Evolutionary conservation across 2,113 vertebrate genomes (phyloP).

Genomic region (Sinocyclocheilus anshuiensis): DNA sequence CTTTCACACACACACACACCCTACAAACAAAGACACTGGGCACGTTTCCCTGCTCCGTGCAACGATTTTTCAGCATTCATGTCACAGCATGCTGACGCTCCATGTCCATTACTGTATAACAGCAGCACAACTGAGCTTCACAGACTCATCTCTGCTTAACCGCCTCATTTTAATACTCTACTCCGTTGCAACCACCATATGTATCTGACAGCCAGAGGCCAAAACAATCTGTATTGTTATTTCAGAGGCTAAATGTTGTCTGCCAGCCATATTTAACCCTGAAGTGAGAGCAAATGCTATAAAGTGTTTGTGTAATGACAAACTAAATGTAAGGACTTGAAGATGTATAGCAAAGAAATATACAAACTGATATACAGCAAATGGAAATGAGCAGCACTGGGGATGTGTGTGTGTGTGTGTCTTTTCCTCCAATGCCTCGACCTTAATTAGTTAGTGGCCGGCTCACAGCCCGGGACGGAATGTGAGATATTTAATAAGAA

Average conservation of each 20-base stretch:
- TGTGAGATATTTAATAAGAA: conserved; percentile 44
- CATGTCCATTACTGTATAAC: conserved; percentile 3
- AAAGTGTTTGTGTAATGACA: conserved; percentile 3
- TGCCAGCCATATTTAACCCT: conserved; percentile 25
- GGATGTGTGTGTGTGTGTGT: background rate
- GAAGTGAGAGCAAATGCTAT: conserved; percentile 4
- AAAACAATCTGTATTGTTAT: conserved; percentile 38
- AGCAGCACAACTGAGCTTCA: background rate
- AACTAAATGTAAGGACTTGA: background rate
- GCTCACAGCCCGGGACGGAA: background rate
- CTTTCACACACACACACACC: background rate
- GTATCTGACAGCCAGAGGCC: conserved; percentile 21
- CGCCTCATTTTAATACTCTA: conserved; percentile 10
- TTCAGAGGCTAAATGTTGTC: conserved; percentile 23
- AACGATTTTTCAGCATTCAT: conserved; percentile 15
- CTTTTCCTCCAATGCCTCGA: background rate
- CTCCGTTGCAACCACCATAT: background rate
- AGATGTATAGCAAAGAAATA: background rate
- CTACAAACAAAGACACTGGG: conserved; percentile 6
- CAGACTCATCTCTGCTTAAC: background rate
- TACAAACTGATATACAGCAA: background rate
- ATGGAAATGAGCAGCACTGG: background rate
- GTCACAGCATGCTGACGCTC: conserved; percentile 14
- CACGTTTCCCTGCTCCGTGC: background rate
- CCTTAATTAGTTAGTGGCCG: conserved; percentile 41